phyloP scores from a whole-genome alignment of 2,797 vertebrate genomes.

The Valencia hispanica region DNA sequence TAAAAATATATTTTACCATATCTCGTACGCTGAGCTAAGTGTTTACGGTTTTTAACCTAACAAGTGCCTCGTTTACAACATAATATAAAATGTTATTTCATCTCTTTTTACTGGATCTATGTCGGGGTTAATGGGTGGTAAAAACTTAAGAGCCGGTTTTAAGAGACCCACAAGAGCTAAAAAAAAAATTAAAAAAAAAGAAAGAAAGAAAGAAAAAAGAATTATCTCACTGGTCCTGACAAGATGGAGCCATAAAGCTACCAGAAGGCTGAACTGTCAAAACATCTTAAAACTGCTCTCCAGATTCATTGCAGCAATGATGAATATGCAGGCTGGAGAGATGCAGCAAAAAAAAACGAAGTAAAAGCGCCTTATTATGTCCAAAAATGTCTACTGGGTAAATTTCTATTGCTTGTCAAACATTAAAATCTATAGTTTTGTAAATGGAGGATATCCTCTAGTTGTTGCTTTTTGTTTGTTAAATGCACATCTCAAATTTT shows the following conservation, averaged over 20 bases:
- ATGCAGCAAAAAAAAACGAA: not conserved
- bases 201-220: conserved; percentile 8
- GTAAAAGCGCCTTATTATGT: not conserved
- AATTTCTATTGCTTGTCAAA: not conserved
- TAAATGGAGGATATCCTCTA: not conserved
- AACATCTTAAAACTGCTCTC: conserved; percentile 43
- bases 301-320: conserved; percentile 20
- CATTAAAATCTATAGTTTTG: not conserved
- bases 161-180: conserved; percentile 27
- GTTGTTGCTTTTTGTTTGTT: not conserved
- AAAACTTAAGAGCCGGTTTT: conserved; percentile 44
- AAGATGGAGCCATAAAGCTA: conserved; percentile 39
- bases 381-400: not conserved
- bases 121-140: conserved; percentile 45
- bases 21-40: not conserved
- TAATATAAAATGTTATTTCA: conserved; percentile 33
- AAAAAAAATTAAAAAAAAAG: not conserved
- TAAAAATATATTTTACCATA: no score
- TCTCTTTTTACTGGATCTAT: conserved; percentile 34
- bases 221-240: conserved; percentile 41
- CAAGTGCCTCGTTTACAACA: conserved; percentile 38
- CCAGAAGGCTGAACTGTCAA: conserved; percentile 45
- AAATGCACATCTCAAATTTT: not conserved
- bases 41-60: not conserved
- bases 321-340: conserved; percentile 16